Evolutionary conservation across 2,113 vertebrate genomes (phyloP).

Genomic region (Microcebus ravelobensis): DNA sequence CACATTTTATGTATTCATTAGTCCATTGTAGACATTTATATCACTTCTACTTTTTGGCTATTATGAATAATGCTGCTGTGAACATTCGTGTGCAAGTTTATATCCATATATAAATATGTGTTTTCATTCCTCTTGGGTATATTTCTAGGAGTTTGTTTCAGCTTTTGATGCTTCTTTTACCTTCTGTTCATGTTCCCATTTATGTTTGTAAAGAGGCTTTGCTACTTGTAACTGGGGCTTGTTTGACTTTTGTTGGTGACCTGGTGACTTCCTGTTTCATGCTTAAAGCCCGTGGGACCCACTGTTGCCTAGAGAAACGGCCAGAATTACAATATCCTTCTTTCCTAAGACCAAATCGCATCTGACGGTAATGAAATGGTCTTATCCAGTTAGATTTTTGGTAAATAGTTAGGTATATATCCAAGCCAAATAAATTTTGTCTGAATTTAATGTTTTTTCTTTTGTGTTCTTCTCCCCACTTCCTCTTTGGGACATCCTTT

Average conservation of each 20-base stretch:
- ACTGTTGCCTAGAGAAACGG: not conserved
- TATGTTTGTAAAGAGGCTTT: not conserved
- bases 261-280: not conserved
- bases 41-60: rapidly evolving
- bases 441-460: not conserved
- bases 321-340: not conserved
- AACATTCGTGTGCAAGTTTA: rapidly evolving
- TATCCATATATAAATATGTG: too few species aligned
- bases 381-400: not conserved
- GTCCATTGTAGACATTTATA: rapidly evolving
- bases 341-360: not conserved
- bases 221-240: not conserved
- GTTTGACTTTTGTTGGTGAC: not conserved
- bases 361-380: not conserved
- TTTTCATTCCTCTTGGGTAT: not conserved
- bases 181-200: not conserved
- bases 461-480: not conserved
- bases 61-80: not conserved
- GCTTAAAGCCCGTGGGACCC: not conserved
- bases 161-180: not conserved
- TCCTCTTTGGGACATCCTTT: not conserved
- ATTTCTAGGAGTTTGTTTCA: not conserved
- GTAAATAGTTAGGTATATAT: not conserved
- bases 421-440: not conserved
- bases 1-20: not conserved